These are phyloP conservation scores for Paramormyrops hopkinsi DNA, from an alignment of 2,797 vertebrate genomes.

Conservation along the genomic window DNA sequence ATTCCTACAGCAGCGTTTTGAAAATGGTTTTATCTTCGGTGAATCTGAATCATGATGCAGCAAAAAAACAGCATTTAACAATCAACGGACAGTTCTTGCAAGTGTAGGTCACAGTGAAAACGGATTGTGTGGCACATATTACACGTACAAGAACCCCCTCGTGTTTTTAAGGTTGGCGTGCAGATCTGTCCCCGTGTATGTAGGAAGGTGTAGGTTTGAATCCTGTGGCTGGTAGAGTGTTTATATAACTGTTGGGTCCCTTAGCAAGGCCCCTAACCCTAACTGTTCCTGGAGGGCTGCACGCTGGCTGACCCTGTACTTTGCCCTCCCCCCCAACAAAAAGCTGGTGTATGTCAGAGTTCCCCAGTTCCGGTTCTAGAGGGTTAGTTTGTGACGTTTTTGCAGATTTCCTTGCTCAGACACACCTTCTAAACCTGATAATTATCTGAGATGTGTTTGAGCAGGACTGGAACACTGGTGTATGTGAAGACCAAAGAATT, in stretches of 20 bases:
- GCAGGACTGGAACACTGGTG: background rate
- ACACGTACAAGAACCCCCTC: background rate
- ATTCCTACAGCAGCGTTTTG: background rate
- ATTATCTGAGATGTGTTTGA: background rate
- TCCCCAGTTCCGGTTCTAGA: background rate
- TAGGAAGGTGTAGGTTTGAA: background rate
- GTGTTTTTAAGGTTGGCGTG: background rate
- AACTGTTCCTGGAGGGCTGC: background rate
- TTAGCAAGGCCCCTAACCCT: background rate
- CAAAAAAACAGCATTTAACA: background rate
- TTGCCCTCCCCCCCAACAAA: background rate
- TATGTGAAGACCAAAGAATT: background rate
- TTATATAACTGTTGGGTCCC: background rate
- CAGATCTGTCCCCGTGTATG: background rate
- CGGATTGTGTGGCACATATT: background rate
- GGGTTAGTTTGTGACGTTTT: background rate
- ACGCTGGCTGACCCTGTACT: background rate
- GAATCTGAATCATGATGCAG: background rate
- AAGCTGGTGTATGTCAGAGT: background rate
- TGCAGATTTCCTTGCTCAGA: background rate
- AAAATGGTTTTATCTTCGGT: background rate
- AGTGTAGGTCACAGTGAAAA: background rate
- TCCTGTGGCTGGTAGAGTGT: background rate
- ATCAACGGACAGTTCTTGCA: background rate
- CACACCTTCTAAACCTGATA: background rate